Percentiles rank a stretch among this genome's conserved stretches.
phyloP scores from a whole-genome alignment of 2,888 invertebrate genomes.

The Marronus borbonicus region DNA sequence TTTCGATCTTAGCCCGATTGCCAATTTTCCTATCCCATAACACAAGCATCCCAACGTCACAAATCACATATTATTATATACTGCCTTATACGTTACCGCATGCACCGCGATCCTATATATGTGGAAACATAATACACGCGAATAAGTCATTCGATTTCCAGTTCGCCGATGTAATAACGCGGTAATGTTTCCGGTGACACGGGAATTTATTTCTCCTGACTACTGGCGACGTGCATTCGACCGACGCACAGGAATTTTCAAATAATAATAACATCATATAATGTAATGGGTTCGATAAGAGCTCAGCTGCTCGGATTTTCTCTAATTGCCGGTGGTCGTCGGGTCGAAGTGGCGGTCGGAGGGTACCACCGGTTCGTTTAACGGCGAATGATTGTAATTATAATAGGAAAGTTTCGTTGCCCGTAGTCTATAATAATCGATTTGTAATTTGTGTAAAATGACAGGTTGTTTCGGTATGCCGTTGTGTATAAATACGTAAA shows the following conservation, averaged over 20 bases:
- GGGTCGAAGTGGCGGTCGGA: neutral
- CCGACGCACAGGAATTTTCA: slow-evolving; percentile 13
- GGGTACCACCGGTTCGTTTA: slow-evolving; percentile 5
- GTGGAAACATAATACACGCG: slow-evolving; percentile 34
- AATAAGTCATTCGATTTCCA: slow-evolving; percentile 43
- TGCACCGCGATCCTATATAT: neutral
- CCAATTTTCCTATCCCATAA: slow-evolving; percentile 21
- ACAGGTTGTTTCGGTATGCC: slow-evolving; percentile 16
- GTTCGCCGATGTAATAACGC: slow-evolving; percentile 32
- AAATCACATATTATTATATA: slow-evolving; percentile 28
- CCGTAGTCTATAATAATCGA: slow-evolving; percentile 28
- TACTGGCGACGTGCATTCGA: slow-evolving; percentile 9
- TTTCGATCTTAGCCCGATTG: neutral
- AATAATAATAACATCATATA: slow-evolving; percentile 32
- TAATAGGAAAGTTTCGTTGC: slow-evolving; percentile 27
- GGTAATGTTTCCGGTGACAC: slow-evolving; percentile 40
- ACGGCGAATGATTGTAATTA: slow-evolving; percentile 33
- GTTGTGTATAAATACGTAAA: slow-evolving; percentile 29
- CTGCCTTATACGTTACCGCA: neutral
- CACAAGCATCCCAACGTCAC: slow-evolving; percentile 12
- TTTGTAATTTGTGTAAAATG: slow-evolving; percentile 37
- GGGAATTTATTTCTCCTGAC: slow-evolving; percentile 27
- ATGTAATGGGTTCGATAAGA: slow-evolving; percentile 26
- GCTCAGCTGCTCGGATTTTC: slow-evolving; percentile 17
- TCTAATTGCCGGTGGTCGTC: slow-evolving; percentile 21